Evolutionary conservation across 2,888 invertebrate genomes (phyloP).

Genomic region (Temnothorax rugatulus): DNA sequence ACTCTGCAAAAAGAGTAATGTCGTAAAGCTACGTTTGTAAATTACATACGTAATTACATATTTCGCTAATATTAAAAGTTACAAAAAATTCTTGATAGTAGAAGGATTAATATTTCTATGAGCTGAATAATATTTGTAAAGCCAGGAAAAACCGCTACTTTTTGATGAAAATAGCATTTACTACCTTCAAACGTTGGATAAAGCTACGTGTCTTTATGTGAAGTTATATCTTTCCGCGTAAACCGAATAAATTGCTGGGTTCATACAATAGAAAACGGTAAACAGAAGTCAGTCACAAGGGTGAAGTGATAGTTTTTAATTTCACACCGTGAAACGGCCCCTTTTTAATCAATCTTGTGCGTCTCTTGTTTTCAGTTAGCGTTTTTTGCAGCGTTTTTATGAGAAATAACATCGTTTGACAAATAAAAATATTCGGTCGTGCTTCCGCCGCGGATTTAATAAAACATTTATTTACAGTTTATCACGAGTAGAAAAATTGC

Average conservation of each 20-base stretch:
- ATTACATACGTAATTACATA: neutral
- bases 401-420: conserved; percentile 54
- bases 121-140: conserved; percentile 7
- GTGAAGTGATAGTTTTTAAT: conserved; percentile 54
- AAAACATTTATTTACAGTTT: conserved; percentile 59
- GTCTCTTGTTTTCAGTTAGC: conserved; percentile 37
- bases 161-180: neutral
- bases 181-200: conserved; percentile 1
- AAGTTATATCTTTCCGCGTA: conserved; percentile 25
- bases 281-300: conserved; percentile 43
- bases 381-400: conserved; percentile 28
- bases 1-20: neutral
- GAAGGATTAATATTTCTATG: neutral
- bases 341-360: conserved; percentile 56
- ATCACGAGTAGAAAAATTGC: conserved; percentile 57
- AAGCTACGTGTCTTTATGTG: neutral
- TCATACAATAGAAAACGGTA: conserved; percentile 34
- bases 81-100: neutral
- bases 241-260: conserved; percentile 33
- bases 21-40: neutral
- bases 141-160: neutral
- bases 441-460: conserved; percentile 47
- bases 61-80: neutral
- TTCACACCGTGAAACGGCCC: conserved; percentile 28
- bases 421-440: conserved; percentile 56